Conservation (phyloP, 2,113 vertebrate species). For the Peucedramus taeniatus region DNA sequence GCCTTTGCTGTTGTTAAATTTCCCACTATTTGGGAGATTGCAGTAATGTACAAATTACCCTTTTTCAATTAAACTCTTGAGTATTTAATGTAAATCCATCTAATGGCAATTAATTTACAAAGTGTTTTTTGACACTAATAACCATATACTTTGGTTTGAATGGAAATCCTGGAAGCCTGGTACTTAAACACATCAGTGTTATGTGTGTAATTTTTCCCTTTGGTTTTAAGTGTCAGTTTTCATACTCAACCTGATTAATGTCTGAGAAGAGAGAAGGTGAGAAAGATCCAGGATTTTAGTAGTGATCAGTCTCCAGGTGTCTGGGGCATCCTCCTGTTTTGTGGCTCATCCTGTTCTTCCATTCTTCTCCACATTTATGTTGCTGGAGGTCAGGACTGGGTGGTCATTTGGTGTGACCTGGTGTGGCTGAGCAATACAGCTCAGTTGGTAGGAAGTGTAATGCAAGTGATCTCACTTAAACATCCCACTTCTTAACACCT, state of each 20-base stretch:
- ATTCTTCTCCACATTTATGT: not conserved
- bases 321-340: not conserved
- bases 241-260: not conserved
- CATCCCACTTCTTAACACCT: not conserved
- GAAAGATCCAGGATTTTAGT: not conserved
- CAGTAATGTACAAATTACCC: not conserved
- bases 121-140: not conserved
- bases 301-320: not conserved
- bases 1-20: not conserved
- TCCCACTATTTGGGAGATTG: not conserved
- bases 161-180: not conserved
- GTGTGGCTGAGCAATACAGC: not conserved
- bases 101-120: not conserved
- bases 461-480: not conserved
- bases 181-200: not conserved
- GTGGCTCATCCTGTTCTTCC: not conserved
- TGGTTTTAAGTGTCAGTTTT: not conserved
- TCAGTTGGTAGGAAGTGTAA: not conserved
- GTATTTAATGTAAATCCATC: not conserved
- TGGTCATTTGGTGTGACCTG: not conserved
- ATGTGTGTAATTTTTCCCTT: not conserved
- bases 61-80: not conserved
- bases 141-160: not conserved
- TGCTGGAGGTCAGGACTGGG: not conserved
- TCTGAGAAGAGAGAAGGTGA: not conserved